Percentiles rank a stretch among this genome's conserved stretches.
These are phyloP conservation scores for Drosophila barbarae DNA, from an alignment of 2,888 invertebrate species.

Conservation along the genomic window DNA sequence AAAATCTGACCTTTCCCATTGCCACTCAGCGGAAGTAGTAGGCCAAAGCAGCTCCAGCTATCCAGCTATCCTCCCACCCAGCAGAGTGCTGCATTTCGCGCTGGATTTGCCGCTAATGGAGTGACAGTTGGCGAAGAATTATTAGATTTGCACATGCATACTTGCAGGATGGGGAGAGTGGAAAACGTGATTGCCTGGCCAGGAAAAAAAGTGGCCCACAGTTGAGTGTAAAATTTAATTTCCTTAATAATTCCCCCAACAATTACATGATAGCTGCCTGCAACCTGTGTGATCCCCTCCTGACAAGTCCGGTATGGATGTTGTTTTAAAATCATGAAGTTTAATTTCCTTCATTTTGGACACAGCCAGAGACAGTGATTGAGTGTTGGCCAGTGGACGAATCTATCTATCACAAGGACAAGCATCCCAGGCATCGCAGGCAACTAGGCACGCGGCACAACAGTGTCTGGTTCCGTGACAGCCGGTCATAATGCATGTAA, in stretches of 20 bases:
- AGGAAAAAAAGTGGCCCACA: constrained; percentile 1
- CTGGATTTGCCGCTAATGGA: constrained; percentile 64
- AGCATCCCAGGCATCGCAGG: not conserved
- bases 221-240: constrained; percentile 42
- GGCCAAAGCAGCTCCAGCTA: not conserved
- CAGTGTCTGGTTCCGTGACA: constrained; percentile 13
- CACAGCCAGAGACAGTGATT: constrained; percentile 24
- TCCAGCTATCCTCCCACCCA: not conserved
- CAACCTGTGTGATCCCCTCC: not conserved
- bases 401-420: constrained; percentile 6
- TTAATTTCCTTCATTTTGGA: constrained; percentile 64
- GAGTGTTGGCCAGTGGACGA: constrained; percentile 13
- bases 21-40: not conserved
- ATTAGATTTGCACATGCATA: constrained; percentile 71
- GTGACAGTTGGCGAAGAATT: constrained; percentile 70
- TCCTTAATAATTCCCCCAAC: constrained; percentile 53
- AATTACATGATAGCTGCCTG: constrained; percentile 48
- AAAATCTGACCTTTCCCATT: constrained; percentile 23
- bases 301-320: constrained; percentile 1
- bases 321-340: constrained; percentile 68
- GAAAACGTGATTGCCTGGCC: constrained; percentile 36
- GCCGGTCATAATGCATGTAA: constrained; percentile 38
- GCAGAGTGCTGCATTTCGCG: constrained; percentile 35
- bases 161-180: constrained; percentile 5
- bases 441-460: not conserved